Evolutionary conservation across 35 echinoderm and acorn worm species (phyloP).

Genomic region (Heliocidaris erythrogramma): DNA sequence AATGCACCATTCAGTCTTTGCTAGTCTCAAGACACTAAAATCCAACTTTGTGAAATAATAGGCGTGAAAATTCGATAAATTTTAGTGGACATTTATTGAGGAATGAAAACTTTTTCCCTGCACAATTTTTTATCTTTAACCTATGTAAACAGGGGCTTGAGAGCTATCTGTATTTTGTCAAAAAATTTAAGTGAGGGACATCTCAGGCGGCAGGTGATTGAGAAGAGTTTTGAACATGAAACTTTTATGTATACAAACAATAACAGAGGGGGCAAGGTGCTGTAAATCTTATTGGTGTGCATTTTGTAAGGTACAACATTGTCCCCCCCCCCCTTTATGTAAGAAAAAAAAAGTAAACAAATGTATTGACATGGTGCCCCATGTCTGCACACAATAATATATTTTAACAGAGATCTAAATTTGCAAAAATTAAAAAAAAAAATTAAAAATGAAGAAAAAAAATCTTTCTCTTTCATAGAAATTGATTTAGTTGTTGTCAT

Average conservation of each 20-base stretch:
- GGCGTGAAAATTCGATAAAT: neutral
- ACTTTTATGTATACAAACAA: neutral
- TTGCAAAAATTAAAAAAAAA: no score
- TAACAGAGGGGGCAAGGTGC: neutral
- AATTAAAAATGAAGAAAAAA: no score
- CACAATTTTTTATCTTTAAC: neutral
- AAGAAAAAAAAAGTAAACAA: neutral
- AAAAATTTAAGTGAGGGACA: neutral
- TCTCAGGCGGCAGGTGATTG: neutral
- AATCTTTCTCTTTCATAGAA: no score
- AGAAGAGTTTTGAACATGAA: neutral
- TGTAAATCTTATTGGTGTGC: neutral
- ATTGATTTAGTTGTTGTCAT: no score
- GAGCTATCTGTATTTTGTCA: neutral
- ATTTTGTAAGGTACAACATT: neutral
- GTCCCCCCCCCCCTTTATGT: neutral
- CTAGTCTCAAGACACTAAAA: neutral
- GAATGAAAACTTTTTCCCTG: neutral
- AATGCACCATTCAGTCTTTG: neutral
- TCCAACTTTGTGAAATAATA: neutral
- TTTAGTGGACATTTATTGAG: neutral
- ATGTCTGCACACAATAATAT: no score
- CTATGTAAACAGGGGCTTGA: neutral
- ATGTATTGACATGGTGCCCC: neutral
- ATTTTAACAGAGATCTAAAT: no score